phyloP scores from a whole-genome alignment of 2,113 vertebrate genomes.

The Ophthalmolycus amberensis region DNA sequence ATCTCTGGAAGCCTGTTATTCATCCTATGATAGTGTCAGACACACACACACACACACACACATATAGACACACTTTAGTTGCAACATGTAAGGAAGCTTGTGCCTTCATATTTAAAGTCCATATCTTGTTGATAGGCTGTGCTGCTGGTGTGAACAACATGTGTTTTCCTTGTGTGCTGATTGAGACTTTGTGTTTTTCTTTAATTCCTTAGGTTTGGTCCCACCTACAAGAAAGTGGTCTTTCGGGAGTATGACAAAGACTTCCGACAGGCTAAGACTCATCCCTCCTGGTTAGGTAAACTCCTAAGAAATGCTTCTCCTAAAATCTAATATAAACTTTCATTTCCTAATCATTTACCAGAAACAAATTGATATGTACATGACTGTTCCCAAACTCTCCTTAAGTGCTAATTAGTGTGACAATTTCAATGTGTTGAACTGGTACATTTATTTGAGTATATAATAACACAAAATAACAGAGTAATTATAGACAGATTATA shows the following conservation, averaged over 20 bases:
- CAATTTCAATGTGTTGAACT: background rate
- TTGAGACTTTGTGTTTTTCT: conserved; percentile 40
- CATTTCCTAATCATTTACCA: background rate
- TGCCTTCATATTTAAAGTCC: background rate
- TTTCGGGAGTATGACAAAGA: conserved; percentile 92
- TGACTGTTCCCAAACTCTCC: background rate
- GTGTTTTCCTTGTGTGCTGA: background rate
- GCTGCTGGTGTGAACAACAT: background rate
- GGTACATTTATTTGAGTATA: background rate
- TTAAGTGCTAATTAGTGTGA: background rate
- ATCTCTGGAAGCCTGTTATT: conserved; percentile 1
- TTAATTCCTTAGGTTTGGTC: conserved; percentile 63
- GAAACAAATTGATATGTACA: background rate
- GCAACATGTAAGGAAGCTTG: background rate
- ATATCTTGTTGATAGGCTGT: background rate
- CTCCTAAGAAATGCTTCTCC: background rate
- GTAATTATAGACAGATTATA: background rate
- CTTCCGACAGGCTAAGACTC: conserved; percentile 88
- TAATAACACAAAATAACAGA: background rate
- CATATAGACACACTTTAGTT: background rate
- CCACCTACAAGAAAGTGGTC: conserved; percentile 91
- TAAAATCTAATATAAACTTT: background rate
- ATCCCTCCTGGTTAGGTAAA: conserved; percentile 88
- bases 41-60: background rate
- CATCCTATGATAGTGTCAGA: background rate